Evolutionary conservation across 2,113 vertebrate species (phyloP).

Genomic region (Nanorana parkeri): DNA sequence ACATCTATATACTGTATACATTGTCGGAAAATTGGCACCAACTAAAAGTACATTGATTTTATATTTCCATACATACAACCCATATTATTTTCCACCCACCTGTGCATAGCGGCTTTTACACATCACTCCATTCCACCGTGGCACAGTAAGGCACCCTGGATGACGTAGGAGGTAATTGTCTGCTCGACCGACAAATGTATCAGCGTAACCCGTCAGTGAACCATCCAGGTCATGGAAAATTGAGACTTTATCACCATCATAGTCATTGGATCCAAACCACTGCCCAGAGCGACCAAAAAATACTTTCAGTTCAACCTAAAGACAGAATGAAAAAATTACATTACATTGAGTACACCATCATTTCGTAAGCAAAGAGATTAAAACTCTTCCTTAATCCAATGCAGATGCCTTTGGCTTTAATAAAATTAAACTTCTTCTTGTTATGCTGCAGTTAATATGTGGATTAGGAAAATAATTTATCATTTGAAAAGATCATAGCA

Average conservation of each 20-base stretch:
- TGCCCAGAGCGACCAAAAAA: conserved; percentile 62
- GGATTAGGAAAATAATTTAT: conserved; percentile 30
- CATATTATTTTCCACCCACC: conserved; percentile 58
- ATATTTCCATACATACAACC: too few relatives aligned
- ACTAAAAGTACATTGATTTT: too few relatives aligned
- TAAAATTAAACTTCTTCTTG: not conserved
- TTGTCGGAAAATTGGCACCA: too few relatives aligned
- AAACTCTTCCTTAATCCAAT: not conserved
- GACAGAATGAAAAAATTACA: conserved; percentile 1
- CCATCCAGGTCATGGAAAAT: conserved; percentile 66
- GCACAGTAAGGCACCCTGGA: conserved; percentile 57
- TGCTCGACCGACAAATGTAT: conserved; percentile 60
- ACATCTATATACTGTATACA: too few relatives aligned
- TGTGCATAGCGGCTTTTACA: conserved; percentile 62
- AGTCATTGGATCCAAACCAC: conserved; percentile 65
- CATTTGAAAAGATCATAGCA: conserved; percentile 16
- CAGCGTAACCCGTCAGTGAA: conserved; percentile 59
- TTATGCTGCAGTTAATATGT: conserved; percentile 10
- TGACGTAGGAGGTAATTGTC: conserved; percentile 64
- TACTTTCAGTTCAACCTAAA: conserved; percentile 64
- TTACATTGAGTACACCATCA: not conserved
- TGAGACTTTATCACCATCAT: conserved; percentile 63
- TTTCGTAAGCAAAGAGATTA: not conserved
- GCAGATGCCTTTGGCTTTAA: not conserved
- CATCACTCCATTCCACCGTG: conserved; percentile 60